Percentiles rank a stretch among this genome's conserved stretches.
phyloP scores from a whole-genome alignment of 2,113 vertebrate species.

The Salvelinus sp. region DNA sequence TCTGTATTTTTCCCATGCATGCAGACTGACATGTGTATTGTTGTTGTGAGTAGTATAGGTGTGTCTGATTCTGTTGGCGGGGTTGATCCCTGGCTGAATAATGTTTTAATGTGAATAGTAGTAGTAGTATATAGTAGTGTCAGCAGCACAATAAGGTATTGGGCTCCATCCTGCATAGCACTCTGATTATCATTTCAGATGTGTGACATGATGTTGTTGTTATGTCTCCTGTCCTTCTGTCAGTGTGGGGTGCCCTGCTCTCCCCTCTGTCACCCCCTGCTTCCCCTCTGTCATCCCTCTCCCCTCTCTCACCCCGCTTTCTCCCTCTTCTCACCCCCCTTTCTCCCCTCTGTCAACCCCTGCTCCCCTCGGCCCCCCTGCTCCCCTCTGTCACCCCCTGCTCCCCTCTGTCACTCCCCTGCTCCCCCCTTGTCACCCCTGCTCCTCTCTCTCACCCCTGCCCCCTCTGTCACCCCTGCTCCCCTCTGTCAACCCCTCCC shows the following conservation, averaged over 20 bases:
- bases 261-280: conserved; percentile 29
- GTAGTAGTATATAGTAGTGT: conserved; percentile 13
- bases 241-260: conserved; percentile 33
- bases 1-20: conserved; percentile 8
- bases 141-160: conserved; percentile 52
- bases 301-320: too few relatives aligned
- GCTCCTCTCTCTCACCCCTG: too few relatives aligned
- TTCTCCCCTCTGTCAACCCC: too few relatives aligned
- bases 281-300: too few relatives aligned
- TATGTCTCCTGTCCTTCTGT: conserved; percentile 47
- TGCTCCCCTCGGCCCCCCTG: conserved; percentile 24
- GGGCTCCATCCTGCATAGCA: conserved; percentile 61
- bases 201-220: conserved; percentile 57
- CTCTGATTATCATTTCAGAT: conserved; percentile 72
- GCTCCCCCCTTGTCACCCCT: too few relatives aligned
- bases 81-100: neutral
- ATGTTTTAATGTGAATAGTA: too few relatives aligned
- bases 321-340: too few relatives aligned
- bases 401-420: too few relatives aligned
- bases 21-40: conserved; percentile 36
- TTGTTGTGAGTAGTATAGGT: conserved; percentile 12
- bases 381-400: too few relatives aligned
- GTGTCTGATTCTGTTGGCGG: conserved; percentile 21
- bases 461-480: too few relatives aligned
- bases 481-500: too few relatives aligned